phyloP scores from a whole-genome alignment of 1,140 invertebrate species.

The Cataglyphis hispanica region DNA sequence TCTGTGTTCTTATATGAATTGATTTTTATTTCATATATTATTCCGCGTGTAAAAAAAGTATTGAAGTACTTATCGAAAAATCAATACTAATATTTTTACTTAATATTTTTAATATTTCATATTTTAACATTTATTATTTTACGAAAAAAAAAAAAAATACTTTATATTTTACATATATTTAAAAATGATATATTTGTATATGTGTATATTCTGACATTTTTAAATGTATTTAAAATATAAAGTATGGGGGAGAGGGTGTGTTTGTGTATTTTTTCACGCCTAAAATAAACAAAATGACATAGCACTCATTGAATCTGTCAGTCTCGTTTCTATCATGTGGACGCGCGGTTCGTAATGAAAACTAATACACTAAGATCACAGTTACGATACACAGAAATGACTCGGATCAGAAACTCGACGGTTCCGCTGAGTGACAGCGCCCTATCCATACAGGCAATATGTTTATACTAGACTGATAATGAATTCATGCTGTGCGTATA shows the following conservation, averaged over 20 bases:
- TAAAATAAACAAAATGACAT: not conserved
- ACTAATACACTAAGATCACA: not conserved
- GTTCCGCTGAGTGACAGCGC: slow-evolving; percentile 75
- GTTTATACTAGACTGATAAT: slow-evolving; percentile 86
- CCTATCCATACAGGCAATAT: slow-evolving; percentile 81
- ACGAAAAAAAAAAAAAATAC: no score
- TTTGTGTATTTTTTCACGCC: not conserved
- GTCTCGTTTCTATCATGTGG: not conserved
- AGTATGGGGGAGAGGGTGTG: no score
- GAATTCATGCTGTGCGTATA: slow-evolving; percentile 80
- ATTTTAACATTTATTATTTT: not conserved
- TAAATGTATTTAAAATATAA: no score
- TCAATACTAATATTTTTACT: not conserved
- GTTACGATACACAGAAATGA: slow-evolving; percentile 20
- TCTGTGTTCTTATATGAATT: no score
- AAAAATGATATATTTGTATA: no score
- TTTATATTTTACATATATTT: not conserved
- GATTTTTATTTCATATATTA: not conserved
- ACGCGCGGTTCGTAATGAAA: not conserved
- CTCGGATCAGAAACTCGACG: slow-evolving; percentile 37
- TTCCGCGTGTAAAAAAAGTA: not conserved
- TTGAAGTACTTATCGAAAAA: not conserved
- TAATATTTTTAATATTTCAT: not conserved
- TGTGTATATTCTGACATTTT: not conserved
- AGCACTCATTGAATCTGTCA: not conserved